phyloP scores from a whole-genome alignment of 2,888 invertebrate species.

The Tetramorium bicarinatum region DNA sequence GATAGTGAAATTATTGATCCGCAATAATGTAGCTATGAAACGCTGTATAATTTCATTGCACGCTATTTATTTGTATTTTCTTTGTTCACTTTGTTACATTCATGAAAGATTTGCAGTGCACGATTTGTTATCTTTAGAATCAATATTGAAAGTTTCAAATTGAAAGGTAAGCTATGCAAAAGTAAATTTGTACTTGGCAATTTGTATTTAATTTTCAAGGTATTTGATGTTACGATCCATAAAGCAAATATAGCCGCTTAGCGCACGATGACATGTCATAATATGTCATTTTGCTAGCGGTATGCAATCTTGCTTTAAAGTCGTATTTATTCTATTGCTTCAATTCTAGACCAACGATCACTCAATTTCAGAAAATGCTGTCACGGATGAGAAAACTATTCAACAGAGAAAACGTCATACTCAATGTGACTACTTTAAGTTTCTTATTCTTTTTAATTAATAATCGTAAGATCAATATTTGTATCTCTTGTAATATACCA shows the following conservation, averaged over 20 bases:
- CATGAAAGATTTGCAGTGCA: neutral
- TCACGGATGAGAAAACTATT: neutral
- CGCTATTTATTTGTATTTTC: neutral
- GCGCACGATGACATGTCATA: neutral
- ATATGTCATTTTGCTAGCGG: neutral
- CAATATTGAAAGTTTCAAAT: neutral
- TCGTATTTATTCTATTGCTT: neutral
- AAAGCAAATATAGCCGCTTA: neutral
- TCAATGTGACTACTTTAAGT: neutral
- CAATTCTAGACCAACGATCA: neutral
- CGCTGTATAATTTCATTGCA: neutral
- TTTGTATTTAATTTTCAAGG: neutral
- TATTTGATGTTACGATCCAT: neutral
- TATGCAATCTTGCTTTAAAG: neutral
- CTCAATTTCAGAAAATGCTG: neutral
- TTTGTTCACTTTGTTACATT: neutral
- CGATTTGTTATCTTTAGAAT: neutral
- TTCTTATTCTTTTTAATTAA: neutral
- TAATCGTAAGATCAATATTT: neutral
- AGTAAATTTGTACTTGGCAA: neutral
- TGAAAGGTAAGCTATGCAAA: neutral
- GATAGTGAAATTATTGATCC: neutral
- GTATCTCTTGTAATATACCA: neutral
- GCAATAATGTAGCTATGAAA: neutral
- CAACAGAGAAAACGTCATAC: neutral